These are phyloP conservation scores for Ochropleura plecta DNA, from an alignment of 2,888 invertebrate genomes.

Conservation along the genomic window DNA sequence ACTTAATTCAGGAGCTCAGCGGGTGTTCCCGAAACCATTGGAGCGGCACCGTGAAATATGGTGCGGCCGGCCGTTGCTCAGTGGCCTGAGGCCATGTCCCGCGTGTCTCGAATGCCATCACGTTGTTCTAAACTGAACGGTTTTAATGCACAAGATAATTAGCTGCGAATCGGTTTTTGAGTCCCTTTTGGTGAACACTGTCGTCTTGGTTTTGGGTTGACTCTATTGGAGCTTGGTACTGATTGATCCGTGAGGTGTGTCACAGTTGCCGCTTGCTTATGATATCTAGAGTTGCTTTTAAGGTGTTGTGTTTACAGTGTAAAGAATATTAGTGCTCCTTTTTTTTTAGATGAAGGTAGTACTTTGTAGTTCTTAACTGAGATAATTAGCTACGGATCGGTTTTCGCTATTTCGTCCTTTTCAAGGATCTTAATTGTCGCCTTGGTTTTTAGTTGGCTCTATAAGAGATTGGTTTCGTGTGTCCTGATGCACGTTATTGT, in stretches of 20 bases:
- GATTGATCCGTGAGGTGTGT: neutral
- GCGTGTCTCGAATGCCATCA: constrained; percentile 84
- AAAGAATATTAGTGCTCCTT: too few relatives aligned
- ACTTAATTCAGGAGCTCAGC: constrained; percentile 94
- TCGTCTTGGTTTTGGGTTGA: constrained; percentile 10
- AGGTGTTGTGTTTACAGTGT: neutral
- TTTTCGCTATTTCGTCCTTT: too few relatives aligned
- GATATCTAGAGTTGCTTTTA: neutral
- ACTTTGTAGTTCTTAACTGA: too few relatives aligned
- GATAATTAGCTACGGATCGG: too few relatives aligned
- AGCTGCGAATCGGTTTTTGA: constrained; percentile 65
- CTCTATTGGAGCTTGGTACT: neutral
- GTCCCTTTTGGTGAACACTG: constrained; percentile 12
- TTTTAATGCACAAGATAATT: constrained; percentile 73
- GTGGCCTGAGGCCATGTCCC: constrained; percentile 85
- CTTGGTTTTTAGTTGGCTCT: too few relatives aligned
- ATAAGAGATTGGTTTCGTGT: too few relatives aligned
- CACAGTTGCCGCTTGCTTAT: neutral
- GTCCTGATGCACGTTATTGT: too few relatives aligned
- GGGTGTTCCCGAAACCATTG: constrained; percentile 91
- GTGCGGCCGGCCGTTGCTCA: constrained; percentile 78
- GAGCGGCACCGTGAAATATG: constrained; percentile 88
- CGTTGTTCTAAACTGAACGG: constrained; percentile 72
- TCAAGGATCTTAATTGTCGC: neutral
- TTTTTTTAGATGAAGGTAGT: too few relatives aligned